These are phyloP conservation scores for Microtus oregoni DNA, from an alignment of 2,113 vertebrate species.

Conservation along the genomic window DNA sequence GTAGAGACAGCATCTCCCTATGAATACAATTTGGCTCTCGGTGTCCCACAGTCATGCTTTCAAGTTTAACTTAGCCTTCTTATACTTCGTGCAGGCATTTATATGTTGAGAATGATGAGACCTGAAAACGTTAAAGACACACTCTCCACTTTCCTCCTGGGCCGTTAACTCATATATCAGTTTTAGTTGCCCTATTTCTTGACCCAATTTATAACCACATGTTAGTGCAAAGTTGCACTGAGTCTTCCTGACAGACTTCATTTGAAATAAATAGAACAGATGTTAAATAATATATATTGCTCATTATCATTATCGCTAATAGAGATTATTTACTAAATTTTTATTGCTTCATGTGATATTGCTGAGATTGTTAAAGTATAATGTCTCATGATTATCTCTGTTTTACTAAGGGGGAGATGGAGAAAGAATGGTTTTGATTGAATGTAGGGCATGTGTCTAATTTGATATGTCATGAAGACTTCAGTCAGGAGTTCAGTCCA, in stretches of 20 bases:
- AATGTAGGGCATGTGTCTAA: not conserved
- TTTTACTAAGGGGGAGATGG: not conserved
- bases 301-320: constrained; percentile 33
- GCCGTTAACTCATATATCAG: not conserved
- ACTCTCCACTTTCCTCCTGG: constrained; percentile 18
- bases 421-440: not conserved
- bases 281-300: constrained; percentile 28
- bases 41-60: not conserved
- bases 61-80: not conserved
- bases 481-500: not conserved
- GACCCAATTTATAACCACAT: constrained; percentile 21
- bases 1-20: not conserved
- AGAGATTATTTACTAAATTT: constrained; percentile 39
- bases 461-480: not conserved
- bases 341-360: constrained; percentile 12
- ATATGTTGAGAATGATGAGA: constrained; percentile 26
- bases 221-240: not conserved
- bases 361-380: not conserved
- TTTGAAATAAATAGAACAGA: constrained; percentile 49
- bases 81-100: not conserved
- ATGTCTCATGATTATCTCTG: not conserved
- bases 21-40: not conserved
- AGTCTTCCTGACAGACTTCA: constrained; percentile 39
- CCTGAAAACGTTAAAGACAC: not conserved
- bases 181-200: constrained; percentile 40